phyloP scores from a whole-genome alignment of 2,113 vertebrate species.

The Lasiurus borealis region DNA sequence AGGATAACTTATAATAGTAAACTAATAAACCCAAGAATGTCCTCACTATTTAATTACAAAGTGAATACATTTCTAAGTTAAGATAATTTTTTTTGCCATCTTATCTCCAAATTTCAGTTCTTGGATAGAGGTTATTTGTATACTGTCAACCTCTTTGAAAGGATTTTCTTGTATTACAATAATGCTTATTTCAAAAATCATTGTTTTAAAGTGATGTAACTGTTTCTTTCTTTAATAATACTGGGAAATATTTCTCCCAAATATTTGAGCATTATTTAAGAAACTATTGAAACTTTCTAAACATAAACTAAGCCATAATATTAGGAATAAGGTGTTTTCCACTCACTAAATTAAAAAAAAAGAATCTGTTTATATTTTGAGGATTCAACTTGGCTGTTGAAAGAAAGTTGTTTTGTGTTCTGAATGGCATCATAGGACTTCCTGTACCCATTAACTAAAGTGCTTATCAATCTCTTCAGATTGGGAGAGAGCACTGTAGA shows the following conservation, averaged over 20 bases:
- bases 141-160: not conserved
- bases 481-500: not conserved
- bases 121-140: not conserved
- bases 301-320: not conserved
- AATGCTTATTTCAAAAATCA: not conserved
- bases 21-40: not conserved
- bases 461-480: not conserved
- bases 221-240: not conserved
- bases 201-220: not conserved
- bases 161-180: not conserved
- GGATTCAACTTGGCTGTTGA: not conserved
- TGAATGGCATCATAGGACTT: not conserved
- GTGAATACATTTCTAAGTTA: not conserved
- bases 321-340: not conserved
- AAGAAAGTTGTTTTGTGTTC: not conserved
- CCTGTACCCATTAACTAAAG: not conserved
- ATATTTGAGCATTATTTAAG: not conserved
- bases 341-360: not conserved
- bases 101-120: not conserved
- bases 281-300: not conserved
- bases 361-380: not conserved
- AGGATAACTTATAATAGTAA: not conserved
- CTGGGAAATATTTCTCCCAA: not conserved
- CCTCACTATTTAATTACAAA: not conserved
- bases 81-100: not conserved